Percentiles rank a stretch among this genome's conserved stretches.
Conservation (phyloP, 2,113 vertebrate species). For the Odontophorus gujanensis region DNA sequence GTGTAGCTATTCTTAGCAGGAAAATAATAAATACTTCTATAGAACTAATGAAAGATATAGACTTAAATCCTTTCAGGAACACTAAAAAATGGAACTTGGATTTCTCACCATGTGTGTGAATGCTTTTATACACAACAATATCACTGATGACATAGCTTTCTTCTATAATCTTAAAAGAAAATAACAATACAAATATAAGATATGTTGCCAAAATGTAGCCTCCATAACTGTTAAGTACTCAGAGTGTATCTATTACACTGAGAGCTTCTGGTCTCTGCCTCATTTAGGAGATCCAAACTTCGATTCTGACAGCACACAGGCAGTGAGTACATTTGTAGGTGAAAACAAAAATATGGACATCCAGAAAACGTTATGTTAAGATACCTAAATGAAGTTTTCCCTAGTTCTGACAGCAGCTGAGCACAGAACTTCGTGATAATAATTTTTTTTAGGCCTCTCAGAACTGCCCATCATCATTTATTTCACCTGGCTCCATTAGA, state of each 20-base stretch:
- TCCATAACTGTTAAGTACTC: background rate
- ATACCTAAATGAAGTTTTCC: background rate
- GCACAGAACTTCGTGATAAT: background rate
- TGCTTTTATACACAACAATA: background rate
- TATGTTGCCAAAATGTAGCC: background rate
- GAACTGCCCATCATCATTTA: background rate
- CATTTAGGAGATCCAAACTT: background rate
- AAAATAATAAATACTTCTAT: background rate
- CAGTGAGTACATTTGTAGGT: fast-evolving
- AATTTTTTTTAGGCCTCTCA: background rate
- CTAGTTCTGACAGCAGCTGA: background rate
- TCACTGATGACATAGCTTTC: background rate
- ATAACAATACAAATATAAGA: background rate
- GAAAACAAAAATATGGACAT: background rate
- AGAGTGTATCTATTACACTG: background rate
- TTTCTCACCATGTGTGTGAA: background rate
- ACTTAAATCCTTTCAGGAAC: background rate
- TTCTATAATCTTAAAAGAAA: background rate
- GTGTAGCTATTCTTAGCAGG: background rate
- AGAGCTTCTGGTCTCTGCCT: background rate
- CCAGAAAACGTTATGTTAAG: background rate
- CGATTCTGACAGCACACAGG: background rate
- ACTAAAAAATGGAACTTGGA: background rate
- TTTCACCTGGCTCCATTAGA: too few species aligned
- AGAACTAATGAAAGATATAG: background rate